Conservation (phyloP, 2,797 vertebrate genomes). For the Geotria australis region DNA sequence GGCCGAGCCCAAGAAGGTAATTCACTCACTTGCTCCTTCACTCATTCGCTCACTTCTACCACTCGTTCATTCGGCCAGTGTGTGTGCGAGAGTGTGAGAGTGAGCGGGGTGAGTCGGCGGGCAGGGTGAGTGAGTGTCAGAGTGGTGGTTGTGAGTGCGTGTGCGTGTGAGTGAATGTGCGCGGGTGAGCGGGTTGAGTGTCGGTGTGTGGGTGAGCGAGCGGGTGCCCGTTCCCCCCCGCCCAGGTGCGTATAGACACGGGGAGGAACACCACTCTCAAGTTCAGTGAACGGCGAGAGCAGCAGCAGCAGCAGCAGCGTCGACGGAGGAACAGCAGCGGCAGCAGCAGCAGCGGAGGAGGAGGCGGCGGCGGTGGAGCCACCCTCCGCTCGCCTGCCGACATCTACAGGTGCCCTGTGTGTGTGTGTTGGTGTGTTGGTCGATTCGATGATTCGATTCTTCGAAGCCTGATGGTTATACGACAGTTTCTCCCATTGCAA, state of each 20-base stretch:
- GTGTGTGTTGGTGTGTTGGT: too few species aligned
- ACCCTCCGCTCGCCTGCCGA: too few species aligned
- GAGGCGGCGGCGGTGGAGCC: too few species aligned
- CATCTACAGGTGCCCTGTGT: too few species aligned
- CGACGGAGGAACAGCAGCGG: not conserved
- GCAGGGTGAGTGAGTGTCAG: too few species aligned
- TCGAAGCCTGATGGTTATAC: too few species aligned
- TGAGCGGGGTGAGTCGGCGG: not conserved
- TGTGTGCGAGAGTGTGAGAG: not conserved
- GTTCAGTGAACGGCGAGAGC: conserved; percentile 73
- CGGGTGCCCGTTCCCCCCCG: not conserved
- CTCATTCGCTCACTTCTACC: not conserved
- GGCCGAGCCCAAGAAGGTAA: not conserved
- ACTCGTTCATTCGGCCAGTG: not conserved
- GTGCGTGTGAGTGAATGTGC: not conserved
- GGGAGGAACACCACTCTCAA: conserved; percentile 88
- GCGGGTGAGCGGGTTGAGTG: not conserved
- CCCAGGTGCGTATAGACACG: conserved; percentile 84
- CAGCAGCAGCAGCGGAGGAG: not conserved
- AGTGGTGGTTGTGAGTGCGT: not conserved
- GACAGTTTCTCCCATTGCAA: too few species aligned
- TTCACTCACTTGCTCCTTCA: not conserved
- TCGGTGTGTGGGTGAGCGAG: not conserved
- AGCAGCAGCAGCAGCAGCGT: not conserved
- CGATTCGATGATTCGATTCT: too few species aligned